Conservation (phyloP, 2,113 vertebrate species). For the Nothocercus nigrocapillus region DNA sequence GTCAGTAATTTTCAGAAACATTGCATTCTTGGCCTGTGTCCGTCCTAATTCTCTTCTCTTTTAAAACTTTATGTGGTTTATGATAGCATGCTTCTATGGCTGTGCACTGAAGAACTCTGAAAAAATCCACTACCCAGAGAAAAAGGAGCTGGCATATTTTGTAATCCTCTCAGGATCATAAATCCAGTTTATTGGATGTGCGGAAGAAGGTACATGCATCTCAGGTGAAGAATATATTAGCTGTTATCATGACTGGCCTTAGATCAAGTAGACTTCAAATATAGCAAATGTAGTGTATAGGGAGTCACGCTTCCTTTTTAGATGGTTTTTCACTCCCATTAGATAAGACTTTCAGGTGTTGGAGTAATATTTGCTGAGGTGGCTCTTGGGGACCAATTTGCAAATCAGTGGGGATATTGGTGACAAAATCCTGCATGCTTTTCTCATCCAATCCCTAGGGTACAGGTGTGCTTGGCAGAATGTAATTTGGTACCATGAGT, state of each 20-base stretch:
- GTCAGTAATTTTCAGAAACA: not conserved
- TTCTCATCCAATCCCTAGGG: not conserved
- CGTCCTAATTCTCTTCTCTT: not conserved
- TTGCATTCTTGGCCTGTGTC: not conserved
- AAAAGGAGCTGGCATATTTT: not conserved
- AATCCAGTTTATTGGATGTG: not conserved
- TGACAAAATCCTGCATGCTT: not conserved
- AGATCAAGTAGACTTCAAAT: conserved; percentile 12
- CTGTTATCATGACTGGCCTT: conserved; percentile 10
- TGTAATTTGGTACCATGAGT: not conserved
- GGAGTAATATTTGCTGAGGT: not conserved
- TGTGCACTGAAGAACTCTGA: not conserved
- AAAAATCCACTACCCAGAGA: not conserved
- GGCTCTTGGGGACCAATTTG: conserved; percentile 8
- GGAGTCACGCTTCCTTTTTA: not conserved
- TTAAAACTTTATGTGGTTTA: not conserved
- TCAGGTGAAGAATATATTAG: conserved; percentile 1
- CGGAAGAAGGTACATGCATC: not conserved
- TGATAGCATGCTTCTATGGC: not conserved
- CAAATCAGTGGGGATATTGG: not conserved
- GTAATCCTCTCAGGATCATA: not conserved
- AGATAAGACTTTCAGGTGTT: not conserved
- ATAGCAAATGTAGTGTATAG: not conserved
- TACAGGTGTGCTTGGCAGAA: not conserved
- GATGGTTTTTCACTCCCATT: not conserved